Percentiles rank a stretch among this genome's conserved stretches.
phyloP scores from a whole-genome alignment of 2,797 vertebrate species.

The Chanos chanos region DNA sequence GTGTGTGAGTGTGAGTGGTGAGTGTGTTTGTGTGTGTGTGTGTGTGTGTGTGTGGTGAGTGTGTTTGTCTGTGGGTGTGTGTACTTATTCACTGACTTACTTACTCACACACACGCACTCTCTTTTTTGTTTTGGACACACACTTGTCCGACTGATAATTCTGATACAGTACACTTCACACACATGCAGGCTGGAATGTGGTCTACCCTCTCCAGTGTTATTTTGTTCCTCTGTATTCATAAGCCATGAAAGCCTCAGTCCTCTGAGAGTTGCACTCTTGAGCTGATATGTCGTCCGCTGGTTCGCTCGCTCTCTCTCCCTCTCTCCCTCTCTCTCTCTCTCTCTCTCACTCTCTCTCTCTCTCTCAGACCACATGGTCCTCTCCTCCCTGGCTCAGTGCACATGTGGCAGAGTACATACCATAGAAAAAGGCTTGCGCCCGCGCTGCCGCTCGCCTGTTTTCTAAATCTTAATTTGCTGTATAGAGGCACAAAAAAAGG shows the following conservation, averaged over 20 bases:
- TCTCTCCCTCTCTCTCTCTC: no score
- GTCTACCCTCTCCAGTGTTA: background rate
- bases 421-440: slow-evolving; percentile 5
- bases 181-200: slow-evolving; percentile 4
- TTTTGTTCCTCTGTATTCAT: background rate
- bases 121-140: no score
- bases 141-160: no score
- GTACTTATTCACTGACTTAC: no score
- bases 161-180: no score
- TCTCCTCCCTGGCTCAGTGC: slow-evolving; percentile 25
- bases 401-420: slow-evolving; percentile 21
- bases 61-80: no score
- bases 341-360: no score
- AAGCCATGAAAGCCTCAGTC: background rate
- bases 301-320: background rate
- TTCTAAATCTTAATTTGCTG: slow-evolving; percentile 2
- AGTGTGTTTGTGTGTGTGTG: no score
- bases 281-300: background rate
- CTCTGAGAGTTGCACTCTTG: background rate
- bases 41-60: no score
- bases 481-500: background rate
- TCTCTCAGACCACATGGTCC: slow-evolving; percentile 16
- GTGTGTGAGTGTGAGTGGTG: no score
- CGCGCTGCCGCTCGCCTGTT: slow-evolving; percentile 6
- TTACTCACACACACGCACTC: no score